Percentiles rank a stretch among this genome's conserved stretches.
Conservation (phyloP, 2,797 vertebrate genomes). For the Gila robusta region DNA sequence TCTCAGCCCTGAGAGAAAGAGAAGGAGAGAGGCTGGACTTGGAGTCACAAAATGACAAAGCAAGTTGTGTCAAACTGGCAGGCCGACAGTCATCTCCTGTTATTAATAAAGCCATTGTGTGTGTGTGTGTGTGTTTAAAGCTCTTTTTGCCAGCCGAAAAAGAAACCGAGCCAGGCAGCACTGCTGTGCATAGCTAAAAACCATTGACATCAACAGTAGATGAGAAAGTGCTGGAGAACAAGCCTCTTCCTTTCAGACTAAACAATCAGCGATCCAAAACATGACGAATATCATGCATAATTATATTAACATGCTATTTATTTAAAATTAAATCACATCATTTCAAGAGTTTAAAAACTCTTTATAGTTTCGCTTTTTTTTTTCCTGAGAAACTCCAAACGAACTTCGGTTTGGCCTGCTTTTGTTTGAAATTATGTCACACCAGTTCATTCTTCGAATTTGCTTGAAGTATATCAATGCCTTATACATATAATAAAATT, state of each 20-base stretch:
- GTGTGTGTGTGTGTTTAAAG: background rate
- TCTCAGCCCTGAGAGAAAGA: slow-evolving; percentile 19
- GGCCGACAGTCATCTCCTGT: slow-evolving; percentile 20
- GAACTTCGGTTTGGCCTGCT: background rate
- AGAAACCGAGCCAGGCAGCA: background rate
- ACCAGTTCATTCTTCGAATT: background rate
- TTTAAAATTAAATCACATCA: background rate
- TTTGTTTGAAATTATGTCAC: background rate
- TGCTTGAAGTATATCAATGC: background rate
- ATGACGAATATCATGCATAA: background rate
- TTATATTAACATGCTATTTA: background rate
- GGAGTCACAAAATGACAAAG: slow-evolving; percentile 8
- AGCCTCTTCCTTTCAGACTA: slow-evolving; percentile 15
- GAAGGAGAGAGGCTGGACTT: background rate
- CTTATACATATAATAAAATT: background rate
- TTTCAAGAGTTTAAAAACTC: too few relatives aligned
- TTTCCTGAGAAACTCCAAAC: background rate
- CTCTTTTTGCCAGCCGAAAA: slow-evolving; percentile 37
- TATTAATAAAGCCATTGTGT: slow-evolving; percentile 47
- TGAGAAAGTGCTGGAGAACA: background rate
- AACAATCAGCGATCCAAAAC: slow-evolving; percentile 1
- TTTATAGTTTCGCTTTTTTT: too few relatives aligned
- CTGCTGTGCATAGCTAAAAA: background rate
- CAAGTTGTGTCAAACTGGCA: background rate
- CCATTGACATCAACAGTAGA: background rate